A percentile compares a stretch with the other conserved stretches of the same genome.
phyloP scores from a whole-genome alignment of 2,797 vertebrate species.

The Catharus ustulatus region DNA sequence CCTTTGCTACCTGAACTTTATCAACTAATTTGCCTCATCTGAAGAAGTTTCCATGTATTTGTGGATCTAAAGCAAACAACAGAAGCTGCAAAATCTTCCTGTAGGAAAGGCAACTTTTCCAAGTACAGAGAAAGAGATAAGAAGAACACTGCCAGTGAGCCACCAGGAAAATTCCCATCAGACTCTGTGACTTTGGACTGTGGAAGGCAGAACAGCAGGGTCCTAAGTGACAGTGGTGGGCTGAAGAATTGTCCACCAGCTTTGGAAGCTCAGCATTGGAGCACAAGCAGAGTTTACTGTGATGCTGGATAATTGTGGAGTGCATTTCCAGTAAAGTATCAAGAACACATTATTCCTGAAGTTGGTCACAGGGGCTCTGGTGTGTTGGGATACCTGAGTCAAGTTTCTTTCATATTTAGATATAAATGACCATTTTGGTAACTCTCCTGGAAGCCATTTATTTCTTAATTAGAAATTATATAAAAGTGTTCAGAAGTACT shows the following conservation, averaged over 20 bases:
- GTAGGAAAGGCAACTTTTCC: not conserved
- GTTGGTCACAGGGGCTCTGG: not conserved
- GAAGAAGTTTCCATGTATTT: not conserved
- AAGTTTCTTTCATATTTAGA: not conserved
- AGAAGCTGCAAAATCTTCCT: not conserved
- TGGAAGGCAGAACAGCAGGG: not conserved
- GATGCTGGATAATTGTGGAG: not conserved
- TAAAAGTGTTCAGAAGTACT: not conserved
- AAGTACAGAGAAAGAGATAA: not conserved
- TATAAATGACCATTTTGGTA: not conserved
- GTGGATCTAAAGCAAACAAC: not conserved
- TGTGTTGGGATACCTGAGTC: not conserved
- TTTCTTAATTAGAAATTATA: not conserved
- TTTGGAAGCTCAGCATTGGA: not conserved
- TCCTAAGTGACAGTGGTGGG: not conserved
- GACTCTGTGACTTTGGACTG: not conserved
- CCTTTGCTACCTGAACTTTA: not conserved
- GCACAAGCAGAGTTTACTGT: not conserved
- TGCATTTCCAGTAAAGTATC: not conserved
- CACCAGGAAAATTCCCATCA: not conserved
- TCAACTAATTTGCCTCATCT: not conserved
- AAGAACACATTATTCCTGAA: not conserved
- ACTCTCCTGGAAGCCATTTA: not conserved
- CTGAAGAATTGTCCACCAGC: not conserved
- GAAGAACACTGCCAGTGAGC: not conserved